These are phyloP conservation scores for Acronicta psi DNA, from an alignment of 2,888 invertebrate genomes.

Conservation along the genomic window DNA sequence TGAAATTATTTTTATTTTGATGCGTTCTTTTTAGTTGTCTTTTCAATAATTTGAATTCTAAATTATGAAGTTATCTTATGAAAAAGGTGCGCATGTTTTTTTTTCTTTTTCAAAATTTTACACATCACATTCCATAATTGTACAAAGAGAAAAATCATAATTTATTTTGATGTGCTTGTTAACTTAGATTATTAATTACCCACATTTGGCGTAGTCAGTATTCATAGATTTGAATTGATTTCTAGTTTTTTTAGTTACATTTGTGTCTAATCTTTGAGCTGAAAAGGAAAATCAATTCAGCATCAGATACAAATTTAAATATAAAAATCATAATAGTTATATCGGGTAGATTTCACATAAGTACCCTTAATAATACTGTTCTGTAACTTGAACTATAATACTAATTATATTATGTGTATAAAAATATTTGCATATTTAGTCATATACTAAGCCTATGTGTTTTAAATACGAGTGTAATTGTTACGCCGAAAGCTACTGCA, in stretches of 20 bases:
- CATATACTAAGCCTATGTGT: slow-evolving; percentile 55
- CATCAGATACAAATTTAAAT: slow-evolving; percentile 33
- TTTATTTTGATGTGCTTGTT: slow-evolving; percentile 57
- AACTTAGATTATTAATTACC: slow-evolving; percentile 43
- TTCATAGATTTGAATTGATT: slow-evolving; percentile 64
- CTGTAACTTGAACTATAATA: slow-evolving; percentile 46
- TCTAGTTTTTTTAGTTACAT: slow-evolving; percentile 49
- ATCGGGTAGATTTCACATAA: slow-evolving; percentile 45
- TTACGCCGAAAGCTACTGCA: slow-evolving; percentile 25
- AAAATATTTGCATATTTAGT: slow-evolving; percentile 61
- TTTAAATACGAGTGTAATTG: slow-evolving; percentile 44
- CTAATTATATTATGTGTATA: slow-evolving; percentile 59
- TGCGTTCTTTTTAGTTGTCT: slow-evolving; percentile 18
- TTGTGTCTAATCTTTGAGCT: slow-evolving; percentile 19
- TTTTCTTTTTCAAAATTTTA: slow-evolving; percentile 68
- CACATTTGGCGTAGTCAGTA: slow-evolving; percentile 66
- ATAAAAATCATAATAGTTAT: slow-evolving; percentile 45
- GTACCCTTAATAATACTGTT: slow-evolving; percentile 45
- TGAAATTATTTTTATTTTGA: slow-evolving; percentile 14
- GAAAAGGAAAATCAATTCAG: slow-evolving; percentile 29
- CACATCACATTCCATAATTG: slow-evolving; percentile 85
- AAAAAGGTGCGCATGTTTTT: slow-evolving; percentile 71
- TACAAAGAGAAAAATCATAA: slow-evolving; percentile 70
- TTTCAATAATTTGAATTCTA: slow-evolving; percentile 37
- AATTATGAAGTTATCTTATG: slow-evolving; percentile 65